These are phyloP conservation scores for Orestias chungarensis DNA, from an alignment of 2,797 vertebrate species.

Conservation along the genomic window DNA sequence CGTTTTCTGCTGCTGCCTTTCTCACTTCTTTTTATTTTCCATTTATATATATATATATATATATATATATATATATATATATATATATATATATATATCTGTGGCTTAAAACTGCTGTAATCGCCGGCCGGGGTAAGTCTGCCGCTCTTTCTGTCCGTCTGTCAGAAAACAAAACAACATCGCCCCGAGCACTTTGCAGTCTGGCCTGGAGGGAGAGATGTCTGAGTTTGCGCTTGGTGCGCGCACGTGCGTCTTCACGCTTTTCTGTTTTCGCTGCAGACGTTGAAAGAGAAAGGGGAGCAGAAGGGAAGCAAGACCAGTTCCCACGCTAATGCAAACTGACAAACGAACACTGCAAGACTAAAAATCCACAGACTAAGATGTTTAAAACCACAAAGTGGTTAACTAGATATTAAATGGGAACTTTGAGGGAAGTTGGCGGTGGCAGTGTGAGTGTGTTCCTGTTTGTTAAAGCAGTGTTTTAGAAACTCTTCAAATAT, in stretches of 20 bases:
- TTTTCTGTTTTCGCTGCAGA: constrained; percentile 28
- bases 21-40: constrained; percentile 66
- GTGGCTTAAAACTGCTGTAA: constrained; percentile 66
- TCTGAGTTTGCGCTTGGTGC: constrained; percentile 30
- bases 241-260: constrained; percentile 6
- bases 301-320: constrained; percentile 59
- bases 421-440: not conserved
- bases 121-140: constrained; percentile 66
- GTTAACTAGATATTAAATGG: constrained; percentile 30
- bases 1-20: constrained; percentile 73
- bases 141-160: constrained; percentile 58
- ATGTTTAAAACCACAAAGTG: constrained; percentile 13
- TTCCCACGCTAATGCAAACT: constrained; percentile 52
- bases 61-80: no score
- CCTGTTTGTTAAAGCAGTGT: not conserved
- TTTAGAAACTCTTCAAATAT: not conserved
- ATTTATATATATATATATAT: no score
- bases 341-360: constrained; percentile 36
- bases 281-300: constrained; percentile 48
- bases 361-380: constrained; percentile 31
- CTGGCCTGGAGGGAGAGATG: constrained; percentile 70
- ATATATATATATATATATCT: no score
- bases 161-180: constrained; percentile 80
- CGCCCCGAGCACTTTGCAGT: constrained; percentile 70
- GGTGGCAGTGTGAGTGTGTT: no score